Evolutionary conservation across 2,113 vertebrate genomes (phyloP).

Genomic region (Ptilonorhynchus violaceus): DNA sequence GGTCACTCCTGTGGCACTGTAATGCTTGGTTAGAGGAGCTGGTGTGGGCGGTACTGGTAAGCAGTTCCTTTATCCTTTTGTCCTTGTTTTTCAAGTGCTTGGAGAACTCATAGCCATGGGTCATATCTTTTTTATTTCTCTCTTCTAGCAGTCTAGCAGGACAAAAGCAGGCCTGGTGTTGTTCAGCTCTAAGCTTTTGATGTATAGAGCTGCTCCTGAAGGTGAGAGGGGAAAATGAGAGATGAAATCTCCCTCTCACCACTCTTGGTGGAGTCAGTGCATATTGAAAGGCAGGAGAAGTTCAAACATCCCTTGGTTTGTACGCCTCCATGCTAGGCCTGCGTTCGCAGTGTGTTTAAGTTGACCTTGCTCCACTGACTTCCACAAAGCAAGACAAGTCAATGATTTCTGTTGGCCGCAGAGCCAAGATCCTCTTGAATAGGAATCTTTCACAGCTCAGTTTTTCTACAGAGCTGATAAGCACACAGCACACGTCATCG

Average conservation of each 20-base stretch:
- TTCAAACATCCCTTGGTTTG: not conserved
- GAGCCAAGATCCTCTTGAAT: not conserved
- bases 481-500: not conserved
- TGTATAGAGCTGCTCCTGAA: not conserved
- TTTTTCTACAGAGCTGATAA: not conserved
- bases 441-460: not conserved
- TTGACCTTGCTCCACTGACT: not conserved
- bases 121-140: not conserved
- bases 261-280: not conserved
- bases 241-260: not conserved
- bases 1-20: not conserved
- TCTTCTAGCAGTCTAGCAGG: not conserved
- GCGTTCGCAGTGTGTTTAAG: not conserved
- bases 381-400: not conserved
- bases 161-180: not conserved
- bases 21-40: not conserved
- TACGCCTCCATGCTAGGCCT: fast-evolving
- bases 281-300: not conserved
- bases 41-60: not conserved
- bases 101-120: not conserved
- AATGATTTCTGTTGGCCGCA: not conserved
- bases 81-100: conserved; percentile 19
- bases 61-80: conserved; percentile 13
- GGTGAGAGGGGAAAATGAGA: not conserved
- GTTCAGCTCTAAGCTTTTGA: not conserved